phyloP scores from a whole-genome alignment of 2,113 vertebrate genomes.

The Carassius carassius region DNA sequence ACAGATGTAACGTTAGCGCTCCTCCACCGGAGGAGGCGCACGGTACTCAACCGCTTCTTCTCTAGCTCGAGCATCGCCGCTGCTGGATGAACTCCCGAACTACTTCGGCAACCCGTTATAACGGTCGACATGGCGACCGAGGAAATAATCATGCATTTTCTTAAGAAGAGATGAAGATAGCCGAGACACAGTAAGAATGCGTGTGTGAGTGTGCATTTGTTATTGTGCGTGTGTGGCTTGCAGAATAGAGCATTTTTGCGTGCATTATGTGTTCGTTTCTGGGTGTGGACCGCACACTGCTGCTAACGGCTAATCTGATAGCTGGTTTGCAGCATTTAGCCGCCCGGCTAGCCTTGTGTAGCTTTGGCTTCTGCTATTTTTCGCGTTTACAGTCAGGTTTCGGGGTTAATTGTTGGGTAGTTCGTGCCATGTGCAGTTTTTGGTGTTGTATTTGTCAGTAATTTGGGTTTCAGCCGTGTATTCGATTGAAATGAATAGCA shows the following conservation, averaged over 20 bases:
- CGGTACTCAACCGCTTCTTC: not conserved
- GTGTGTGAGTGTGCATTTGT: conserved; percentile 70
- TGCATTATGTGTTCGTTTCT: conserved; percentile 39
- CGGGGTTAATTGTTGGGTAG: not conserved
- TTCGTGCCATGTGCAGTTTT: not conserved
- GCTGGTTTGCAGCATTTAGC: conserved; percentile 28
- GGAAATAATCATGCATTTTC: conserved; percentile 71
- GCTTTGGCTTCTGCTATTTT: not conserved
- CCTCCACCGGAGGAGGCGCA: not conserved
- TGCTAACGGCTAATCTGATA: conserved; percentile 46
- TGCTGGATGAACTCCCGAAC: conserved; percentile 65
- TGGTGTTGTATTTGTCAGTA: not conserved
- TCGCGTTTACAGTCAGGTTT: not conserved
- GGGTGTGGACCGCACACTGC: conserved; percentile 55
- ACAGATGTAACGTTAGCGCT: not conserved
- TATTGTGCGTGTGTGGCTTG: not conserved
- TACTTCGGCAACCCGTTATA: conserved; percentile 73
- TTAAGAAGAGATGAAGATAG: conserved; percentile 74
- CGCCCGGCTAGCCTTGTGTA: conserved; percentile 13
- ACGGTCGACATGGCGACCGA: conserved; percentile 75
- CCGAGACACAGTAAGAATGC: conserved; percentile 73
- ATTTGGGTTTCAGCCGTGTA: not conserved
- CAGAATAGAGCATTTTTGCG: conserved; percentile 5
- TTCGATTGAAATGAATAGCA: not conserved
- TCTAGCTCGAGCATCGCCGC: too few species aligned